Evolutionary conservation across 64 coral and sea anemone genomes (phyloP).

Genomic region (Montipora foliosa): DNA sequence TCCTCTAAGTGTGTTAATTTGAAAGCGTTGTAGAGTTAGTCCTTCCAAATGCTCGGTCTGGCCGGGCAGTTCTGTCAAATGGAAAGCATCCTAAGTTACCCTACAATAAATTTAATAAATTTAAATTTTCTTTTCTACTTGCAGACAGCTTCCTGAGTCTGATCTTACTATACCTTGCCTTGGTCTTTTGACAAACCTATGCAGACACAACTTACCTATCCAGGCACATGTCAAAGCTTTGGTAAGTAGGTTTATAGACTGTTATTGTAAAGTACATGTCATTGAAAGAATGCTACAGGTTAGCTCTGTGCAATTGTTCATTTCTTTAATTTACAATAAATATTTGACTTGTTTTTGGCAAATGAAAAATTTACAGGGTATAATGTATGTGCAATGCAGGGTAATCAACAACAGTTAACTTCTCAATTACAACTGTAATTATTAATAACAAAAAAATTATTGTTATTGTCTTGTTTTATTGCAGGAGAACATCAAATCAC

Average conservation of each 20-base stretch:
- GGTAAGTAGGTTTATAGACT: slow-evolving; percentile 36
- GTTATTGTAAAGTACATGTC: no score
- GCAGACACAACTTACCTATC: slow-evolving; percentile 93
- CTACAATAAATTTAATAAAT: not conserved
- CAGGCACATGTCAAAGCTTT: slow-evolving; percentile 97
- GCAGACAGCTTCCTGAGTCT: slow-evolving; percentile 85
- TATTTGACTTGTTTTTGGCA: not conserved
- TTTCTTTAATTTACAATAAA: no score
- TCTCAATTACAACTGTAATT: no score
- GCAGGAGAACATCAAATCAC: slow-evolving; percentile 92
- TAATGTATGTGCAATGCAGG: not conserved
- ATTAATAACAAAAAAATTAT: no score
- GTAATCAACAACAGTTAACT: no score
- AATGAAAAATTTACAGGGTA: not conserved
- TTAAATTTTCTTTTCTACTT: not conserved
- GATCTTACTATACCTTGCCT: slow-evolving; percentile 92
- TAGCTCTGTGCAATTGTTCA: no score
- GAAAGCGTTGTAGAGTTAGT: no score
- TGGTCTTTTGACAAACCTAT: slow-evolving; percentile 94
- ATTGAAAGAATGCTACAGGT: no score
- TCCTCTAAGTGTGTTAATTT: no score
- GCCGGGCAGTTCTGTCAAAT: not conserved
- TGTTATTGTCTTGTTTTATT: slow-evolving; percentile 12
- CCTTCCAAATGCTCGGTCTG: no score
- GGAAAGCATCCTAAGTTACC: no score